Evolutionary conservation across 2,888 invertebrate genomes (phyloP), one percentile per base, ranked within the genome.

Genomic region (Drosophila meridionalis): DNA sequence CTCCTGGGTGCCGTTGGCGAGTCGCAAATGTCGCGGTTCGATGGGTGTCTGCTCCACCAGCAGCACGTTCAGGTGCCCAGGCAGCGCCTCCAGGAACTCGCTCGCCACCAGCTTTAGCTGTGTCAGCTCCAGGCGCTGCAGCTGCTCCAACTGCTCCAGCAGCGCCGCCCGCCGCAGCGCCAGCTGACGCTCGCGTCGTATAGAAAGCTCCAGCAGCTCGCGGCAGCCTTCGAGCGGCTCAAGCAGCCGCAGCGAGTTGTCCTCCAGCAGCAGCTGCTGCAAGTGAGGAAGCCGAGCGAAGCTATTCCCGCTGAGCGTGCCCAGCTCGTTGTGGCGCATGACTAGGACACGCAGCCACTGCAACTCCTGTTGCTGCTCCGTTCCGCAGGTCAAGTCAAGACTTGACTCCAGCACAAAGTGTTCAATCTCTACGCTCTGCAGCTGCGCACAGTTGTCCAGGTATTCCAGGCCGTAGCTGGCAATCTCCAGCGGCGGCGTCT

Each of bases 401-500:
- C 89, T 81, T 9, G 74, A 77, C 42, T 91, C 90, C 28, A 80
- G 80, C 48, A 90, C 83, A 60, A 92, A 92, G 26, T 79, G 79
- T 36, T 80, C 82, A 26, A 92, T 80, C 40, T 82, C 73, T 4
- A 85, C 62, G 57, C 83, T 83, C 28, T 83, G 74, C 56, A 92
- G 77, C 20, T 82, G 74, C 0, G 60, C 73, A 66, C 92, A 92
- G 55, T 91, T 89, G 28, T 91, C 90, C 73, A 92, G 75, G 65
- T 88, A 91, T 68, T 92, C 92, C 69, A 92, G 66, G 4, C 92
- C 92, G 73, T 91, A 92, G 58, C 88, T 91, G 32, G 71, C 62
- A 0, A 78, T 71, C 4, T 62, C 74, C 62, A 90, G 77, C 28
- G 92, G 77, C 36, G 90, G 82, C 26, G 91, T 88, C 62, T 87